phyloP scores from a whole-genome alignment of 1,140 invertebrate species.

The Steinernema feltiae region DNA sequence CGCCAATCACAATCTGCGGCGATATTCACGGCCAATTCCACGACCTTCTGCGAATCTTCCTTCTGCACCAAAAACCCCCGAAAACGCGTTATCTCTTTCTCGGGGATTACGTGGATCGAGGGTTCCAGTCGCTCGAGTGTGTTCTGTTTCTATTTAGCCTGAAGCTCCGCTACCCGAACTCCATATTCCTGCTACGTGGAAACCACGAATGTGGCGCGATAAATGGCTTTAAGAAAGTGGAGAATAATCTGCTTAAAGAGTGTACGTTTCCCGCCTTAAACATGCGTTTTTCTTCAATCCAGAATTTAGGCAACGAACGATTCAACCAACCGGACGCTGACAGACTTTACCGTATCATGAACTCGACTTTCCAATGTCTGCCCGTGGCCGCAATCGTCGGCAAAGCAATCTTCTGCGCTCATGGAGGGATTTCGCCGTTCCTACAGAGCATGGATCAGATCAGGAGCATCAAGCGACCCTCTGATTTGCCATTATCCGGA shows the following conservation, averaged over 20 bases:
- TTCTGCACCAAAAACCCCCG: neutral
- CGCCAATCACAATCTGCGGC: neutral
- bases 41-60: neutral
- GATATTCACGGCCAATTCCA: constrained; percentile 15
- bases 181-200: constrained; percentile 25
- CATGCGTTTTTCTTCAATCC: no score
- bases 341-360: neutral
- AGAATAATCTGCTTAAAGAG: no score
- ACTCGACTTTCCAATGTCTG: constrained; percentile 7
- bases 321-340: no score
- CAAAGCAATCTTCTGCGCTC: constrained; percentile 76
- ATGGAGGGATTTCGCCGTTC: constrained; percentile 63
- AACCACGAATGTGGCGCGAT: no score
- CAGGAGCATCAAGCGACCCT: neutral
- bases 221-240: no score
- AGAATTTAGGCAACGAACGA: no score
- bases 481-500: neutral
- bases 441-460: neutral
- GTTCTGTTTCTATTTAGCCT: constrained; percentile 12
- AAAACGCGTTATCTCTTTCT: constrained; percentile 15
- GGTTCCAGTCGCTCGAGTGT: constrained; percentile 12
- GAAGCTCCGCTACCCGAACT: constrained; percentile 15
- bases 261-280: neutral
- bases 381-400: constrained; percentile 72
- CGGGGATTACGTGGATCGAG: constrained; percentile 31